Percentiles rank a stretch among this genome's conserved stretches.
These are phyloP conservation scores for Eumaeus atala DNA, from an alignment of 1,140 invertebrate genomes.

Conservation along the genomic window DNA sequence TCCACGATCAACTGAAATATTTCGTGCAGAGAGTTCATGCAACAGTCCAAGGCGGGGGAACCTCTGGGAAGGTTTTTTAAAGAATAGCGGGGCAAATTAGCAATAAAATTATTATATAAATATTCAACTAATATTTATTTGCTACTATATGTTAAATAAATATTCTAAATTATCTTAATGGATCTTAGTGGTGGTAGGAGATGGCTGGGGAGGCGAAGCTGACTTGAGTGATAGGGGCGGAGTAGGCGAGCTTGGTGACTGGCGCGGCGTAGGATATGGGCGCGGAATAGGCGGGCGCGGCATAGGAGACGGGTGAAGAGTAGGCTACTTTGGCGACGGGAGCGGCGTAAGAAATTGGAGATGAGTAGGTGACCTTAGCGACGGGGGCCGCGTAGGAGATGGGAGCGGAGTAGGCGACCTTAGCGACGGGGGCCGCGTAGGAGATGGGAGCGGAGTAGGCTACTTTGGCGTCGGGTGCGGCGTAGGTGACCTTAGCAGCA, in stretches of 20 bases:
- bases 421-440: conserved; percentile 26
- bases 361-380: no score
- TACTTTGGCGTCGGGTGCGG: conserved; percentile 22
- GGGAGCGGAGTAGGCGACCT: conserved; percentile 45
- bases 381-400: conserved; percentile 29
- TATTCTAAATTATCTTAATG: not conserved
- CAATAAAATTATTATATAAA: conserved; percentile 3
- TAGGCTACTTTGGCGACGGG: no score
- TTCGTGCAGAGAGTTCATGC: no score
- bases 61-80: no score
- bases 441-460: conserved; percentile 48
- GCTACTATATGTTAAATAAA: conserved; percentile 22
- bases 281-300: conserved; percentile 17
- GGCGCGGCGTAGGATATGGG: conserved; percentile 40
- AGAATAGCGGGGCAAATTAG: not conserved
- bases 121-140: conserved; percentile 23
- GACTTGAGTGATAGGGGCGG: conserved; percentile 40
- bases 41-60: no score
- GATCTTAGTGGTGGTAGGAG: conserved; percentile 52
- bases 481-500: conserved; percentile 40
- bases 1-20: no score
- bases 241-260: conserved; percentile 32
- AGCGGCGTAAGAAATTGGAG: conserved; percentile 26
- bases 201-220: conserved; percentile 50
- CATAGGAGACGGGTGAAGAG: conserved; percentile 39